These are phyloP conservation scores for Sinodicranocentrus sp. DNA, from an alignment of 2,888 invertebrate genomes.

Conservation along the genomic window DNA sequence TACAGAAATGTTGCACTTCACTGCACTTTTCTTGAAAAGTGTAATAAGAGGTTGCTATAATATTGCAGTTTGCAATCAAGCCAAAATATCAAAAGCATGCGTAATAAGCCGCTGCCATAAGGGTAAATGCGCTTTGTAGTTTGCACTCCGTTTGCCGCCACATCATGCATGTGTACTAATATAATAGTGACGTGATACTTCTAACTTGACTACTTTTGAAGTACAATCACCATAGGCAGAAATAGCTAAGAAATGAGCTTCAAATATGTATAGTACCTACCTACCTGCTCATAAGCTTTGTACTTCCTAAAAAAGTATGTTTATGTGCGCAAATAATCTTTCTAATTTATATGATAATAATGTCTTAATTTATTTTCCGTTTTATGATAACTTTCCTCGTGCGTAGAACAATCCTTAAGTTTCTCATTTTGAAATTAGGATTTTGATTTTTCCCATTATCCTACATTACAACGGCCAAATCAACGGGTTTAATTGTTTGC, in stretches of 20 bases:
- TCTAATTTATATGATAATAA: constrained; percentile 56
- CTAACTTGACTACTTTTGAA: not conserved
- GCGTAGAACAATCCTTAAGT: not conserved
- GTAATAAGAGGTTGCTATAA: constrained; percentile 4
- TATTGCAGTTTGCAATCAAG: constrained; percentile 13
- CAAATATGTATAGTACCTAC: too few species aligned
- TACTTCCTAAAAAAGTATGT: constrained; percentile 25
- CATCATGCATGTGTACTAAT: too few species aligned
- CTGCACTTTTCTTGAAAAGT: constrained; percentile 17
- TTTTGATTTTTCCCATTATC: too few species aligned
- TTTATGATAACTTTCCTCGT: constrained; percentile 13
- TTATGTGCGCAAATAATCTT: constrained; percentile 22
- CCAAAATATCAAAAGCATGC: constrained; percentile 1
- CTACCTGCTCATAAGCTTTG: too few species aligned
- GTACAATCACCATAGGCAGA: not conserved
- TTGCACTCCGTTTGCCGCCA: not conserved
- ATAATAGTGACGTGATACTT: not conserved
- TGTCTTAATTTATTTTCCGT: constrained; percentile 30
- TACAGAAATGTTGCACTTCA: constrained; percentile 2
- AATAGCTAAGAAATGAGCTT: too few species aligned
- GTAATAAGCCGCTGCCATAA: not conserved
- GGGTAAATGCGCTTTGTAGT: not conserved
- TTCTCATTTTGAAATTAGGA: constrained; percentile 1
- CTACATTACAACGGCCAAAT: too few species aligned
- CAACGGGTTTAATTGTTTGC: too few species aligned